Evolutionary conservation across 1,140 invertebrate species (phyloP).

Genomic region (Galleria mellonella): DNA sequence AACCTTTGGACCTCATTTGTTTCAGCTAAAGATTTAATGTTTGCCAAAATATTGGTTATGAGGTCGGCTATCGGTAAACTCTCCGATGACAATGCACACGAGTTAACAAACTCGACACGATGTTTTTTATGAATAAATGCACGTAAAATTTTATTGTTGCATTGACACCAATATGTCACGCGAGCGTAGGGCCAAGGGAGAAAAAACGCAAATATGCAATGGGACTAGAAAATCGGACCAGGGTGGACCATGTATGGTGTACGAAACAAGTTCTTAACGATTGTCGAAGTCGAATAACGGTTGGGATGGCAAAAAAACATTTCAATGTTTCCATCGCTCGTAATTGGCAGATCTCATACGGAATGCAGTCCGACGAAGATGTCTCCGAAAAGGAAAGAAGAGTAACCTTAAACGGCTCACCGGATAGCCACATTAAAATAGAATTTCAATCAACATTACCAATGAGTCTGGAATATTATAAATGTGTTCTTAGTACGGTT

Average conservation of each 20-base stretch:
- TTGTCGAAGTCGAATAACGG: conserved; percentile 60
- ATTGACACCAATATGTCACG: conserved; percentile 55
- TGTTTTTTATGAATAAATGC: conserved; percentile 44
- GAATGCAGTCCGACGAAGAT: conserved; percentile 57
- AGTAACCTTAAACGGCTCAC: conserved; percentile 39
- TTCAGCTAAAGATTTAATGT: conserved; percentile 38
- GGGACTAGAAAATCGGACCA: conserved; percentile 64
- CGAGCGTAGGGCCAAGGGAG: conserved; percentile 17
- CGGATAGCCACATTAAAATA: conserved; percentile 51
- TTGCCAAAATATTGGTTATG: conserved; percentile 57
- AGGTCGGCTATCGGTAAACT: conserved; percentile 60
- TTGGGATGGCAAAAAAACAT: conserved; percentile 37
- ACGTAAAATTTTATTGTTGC: conserved; percentile 56
- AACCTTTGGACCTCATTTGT: conserved; percentile 31
- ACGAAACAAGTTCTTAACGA: conserved; percentile 45
- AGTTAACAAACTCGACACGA: conserved; percentile 23
- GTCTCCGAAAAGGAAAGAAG: conserved; percentile 48
- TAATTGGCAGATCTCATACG: conserved; percentile 54
- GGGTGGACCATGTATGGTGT: conserved; percentile 32
- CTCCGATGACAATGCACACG: conserved; percentile 31
- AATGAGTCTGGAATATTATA: not conserved
- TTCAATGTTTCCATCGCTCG: conserved; percentile 39
- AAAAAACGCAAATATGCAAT: conserved; percentile 48
- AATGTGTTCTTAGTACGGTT: too few species aligned
- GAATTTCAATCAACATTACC: conserved; percentile 42